phyloP scores from a whole-genome alignment of 1,140 invertebrate genomes.

The Antheraea mylitta region DNA sequence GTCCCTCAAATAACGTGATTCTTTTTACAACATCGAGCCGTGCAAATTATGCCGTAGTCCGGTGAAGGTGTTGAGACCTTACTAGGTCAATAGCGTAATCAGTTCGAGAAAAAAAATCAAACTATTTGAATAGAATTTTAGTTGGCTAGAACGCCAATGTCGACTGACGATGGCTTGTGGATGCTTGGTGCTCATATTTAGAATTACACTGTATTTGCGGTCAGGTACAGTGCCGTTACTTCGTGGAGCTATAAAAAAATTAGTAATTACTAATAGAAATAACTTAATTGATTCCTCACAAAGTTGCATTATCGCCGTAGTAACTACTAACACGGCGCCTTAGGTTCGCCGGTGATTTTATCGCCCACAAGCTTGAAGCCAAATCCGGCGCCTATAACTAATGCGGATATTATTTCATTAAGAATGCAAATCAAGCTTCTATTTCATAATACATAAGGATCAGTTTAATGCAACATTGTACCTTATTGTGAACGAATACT shows the following conservation, averaged over 20 bases:
- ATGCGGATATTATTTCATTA: conserved; percentile 57
- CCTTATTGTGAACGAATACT: conserved; percentile 37
- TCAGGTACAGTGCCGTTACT: not conserved
- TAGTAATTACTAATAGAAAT: conserved; percentile 48
- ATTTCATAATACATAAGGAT: conserved; percentile 56
- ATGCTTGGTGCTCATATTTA: no score
- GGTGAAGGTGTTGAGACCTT: no score
- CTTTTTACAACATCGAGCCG: no score
- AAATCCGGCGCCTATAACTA: conserved; percentile 65
- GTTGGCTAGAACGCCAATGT: no score
- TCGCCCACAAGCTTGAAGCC: conserved; percentile 47
- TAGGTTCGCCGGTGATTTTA: conserved; percentile 47
- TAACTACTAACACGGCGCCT: conserved; percentile 44
- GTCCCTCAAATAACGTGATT: no score
- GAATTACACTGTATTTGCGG: no score
- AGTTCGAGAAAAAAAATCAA: no score
- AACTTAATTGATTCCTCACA: conserved; percentile 31
- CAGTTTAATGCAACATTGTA: conserved; percentile 50
- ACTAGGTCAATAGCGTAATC: no score
- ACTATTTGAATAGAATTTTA: no score
- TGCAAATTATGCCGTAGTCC: no score
- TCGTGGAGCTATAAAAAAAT: conserved; percentile 13
- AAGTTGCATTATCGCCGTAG: not conserved
- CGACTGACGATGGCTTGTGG: no score
- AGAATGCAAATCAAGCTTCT: conserved; percentile 62